Evolutionary conservation across 2,888 invertebrate genomes (phyloP), one percentile per base, ranked within the genome.

Genomic region (Drosophila borealis): DNA sequence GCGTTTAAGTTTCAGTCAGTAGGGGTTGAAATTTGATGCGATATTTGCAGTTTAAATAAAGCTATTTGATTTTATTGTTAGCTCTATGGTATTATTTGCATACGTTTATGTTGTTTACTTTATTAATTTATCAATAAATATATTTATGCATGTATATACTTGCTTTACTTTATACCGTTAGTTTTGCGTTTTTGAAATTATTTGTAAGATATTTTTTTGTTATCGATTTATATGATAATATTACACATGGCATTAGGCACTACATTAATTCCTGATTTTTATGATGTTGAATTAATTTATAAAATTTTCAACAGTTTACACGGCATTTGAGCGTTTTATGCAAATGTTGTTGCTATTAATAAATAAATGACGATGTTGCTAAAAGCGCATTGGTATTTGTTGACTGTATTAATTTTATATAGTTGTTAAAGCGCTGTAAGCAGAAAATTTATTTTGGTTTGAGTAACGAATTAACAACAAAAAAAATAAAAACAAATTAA

Each of bases 241-340:
- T 71, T 79, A 69, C 65, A 83, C 81, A 65, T 67, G 63, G 62
- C 77, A 77, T 85, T 85, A 85, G 84, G 86, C 84, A 85, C 84
- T 82, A 82, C 78, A 74, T 78, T 82, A 78, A 77, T 83, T 88
- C 76, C 84, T 82, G 86, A 80, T 67, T 70, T 72, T 67, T 50
- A 44, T 60, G 54, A 53, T 71, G 56, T 54, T 65, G 41, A 71
- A 67, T 70, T 72, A 70, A 74, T 76, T 81, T 72, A 65, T 67
- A 66, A 76, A 76, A 62, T 74, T 72, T 74, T 72, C 50, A 54
- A 77, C 53, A 62, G 66, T 63, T 72, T 62, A 50, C 65, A 34
- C 68, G 57, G 49, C 54, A 56, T 61, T 67, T 54, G 41, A 48
- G 37, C 14, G 21, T 62, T 67, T 53, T 73, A 48, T 78, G 60